Percentiles rank a stretch among this genome's conserved stretches.
These are phyloP conservation scores for Dromococcyx pavoninus DNA, from an alignment of 2,797 vertebrate genomes.

Conservation along the genomic window DNA sequence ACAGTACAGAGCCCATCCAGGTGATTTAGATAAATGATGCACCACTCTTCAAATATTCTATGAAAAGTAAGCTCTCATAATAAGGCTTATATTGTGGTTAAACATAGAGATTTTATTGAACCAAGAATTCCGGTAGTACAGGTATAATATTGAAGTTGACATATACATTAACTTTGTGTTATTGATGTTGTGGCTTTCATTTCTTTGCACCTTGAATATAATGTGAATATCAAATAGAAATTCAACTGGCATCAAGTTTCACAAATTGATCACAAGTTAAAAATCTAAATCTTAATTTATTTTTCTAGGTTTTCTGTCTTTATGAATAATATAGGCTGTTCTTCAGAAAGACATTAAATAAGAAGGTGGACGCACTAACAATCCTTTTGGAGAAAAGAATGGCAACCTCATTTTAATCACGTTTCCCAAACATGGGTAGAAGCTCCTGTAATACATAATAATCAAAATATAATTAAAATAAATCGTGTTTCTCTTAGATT, in stretches of 20 bases:
- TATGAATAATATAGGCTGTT: slow-evolving; percentile 5
- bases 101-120: slow-evolving; percentile 29
- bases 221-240: slow-evolving; percentile 28
- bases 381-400: not conserved
- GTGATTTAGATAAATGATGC: slow-evolving; percentile 33
- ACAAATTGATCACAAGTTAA: slow-evolving; percentile 21
- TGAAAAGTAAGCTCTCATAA: not conserved
- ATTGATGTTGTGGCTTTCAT: slow-evolving; percentile 51
- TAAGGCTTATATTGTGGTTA: slow-evolving; percentile 1
- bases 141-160: slow-evolving; percentile 31
- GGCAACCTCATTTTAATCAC: not conserved
- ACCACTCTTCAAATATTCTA: not conserved
- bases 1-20: not conserved
- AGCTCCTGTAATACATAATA: not conserved
- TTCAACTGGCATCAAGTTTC: slow-evolving; percentile 7
- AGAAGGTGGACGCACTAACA: not conserved
- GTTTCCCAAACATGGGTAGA: not conserved
- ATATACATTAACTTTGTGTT: slow-evolving; percentile 48
- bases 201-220: slow-evolving; percentile 33
- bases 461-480: not conserved
- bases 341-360: not conserved
- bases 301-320: slow-evolving; percentile 16
- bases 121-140: slow-evolving; percentile 1
- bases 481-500: not conserved
- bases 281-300: slow-evolving; percentile 49